Conservation (phyloP, 2,797 vertebrate species). For the Trachops cirrhosus region DNA sequence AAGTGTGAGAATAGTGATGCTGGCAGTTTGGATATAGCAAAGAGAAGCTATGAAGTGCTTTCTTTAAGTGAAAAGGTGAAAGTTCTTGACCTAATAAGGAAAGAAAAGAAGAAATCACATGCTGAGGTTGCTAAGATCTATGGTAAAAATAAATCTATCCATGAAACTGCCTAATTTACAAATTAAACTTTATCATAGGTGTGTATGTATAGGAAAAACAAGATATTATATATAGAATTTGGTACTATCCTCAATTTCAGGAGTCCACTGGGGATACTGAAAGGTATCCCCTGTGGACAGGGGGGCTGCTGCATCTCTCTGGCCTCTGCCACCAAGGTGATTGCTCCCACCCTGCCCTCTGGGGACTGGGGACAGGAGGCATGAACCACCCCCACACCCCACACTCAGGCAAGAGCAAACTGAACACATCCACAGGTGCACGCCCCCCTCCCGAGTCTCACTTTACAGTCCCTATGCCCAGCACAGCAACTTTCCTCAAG, state of each 20-base stretch:
- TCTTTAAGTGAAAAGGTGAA: neutral
- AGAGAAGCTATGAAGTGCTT: neutral
- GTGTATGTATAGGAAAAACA: neutral
- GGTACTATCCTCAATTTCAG: neutral
- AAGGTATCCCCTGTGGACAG: neutral
- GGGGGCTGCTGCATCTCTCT: neutral
- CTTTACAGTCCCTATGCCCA: neutral
- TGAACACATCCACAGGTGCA: too few species aligned
- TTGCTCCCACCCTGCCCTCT: neutral
- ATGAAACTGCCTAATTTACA: neutral
- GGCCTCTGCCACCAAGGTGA: neutral
- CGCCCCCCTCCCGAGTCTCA: rapidly evolving
- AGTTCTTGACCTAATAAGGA: neutral
- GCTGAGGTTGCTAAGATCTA: neutral
- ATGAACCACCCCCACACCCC: neutral
- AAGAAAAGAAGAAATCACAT: neutral
- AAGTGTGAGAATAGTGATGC: neutral
- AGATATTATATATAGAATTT: neutral
- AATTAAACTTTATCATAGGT: neutral
- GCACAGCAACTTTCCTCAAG: neutral
- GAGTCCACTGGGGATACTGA: neutral
- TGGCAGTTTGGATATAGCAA: neutral
- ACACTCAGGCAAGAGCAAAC: neutral
- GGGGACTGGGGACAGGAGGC: neutral
- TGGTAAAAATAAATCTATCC: neutral